Base-by-base conservation (phyloP, 2,113 vertebrate species). In the Hippocampus mohnikei region DNA sequence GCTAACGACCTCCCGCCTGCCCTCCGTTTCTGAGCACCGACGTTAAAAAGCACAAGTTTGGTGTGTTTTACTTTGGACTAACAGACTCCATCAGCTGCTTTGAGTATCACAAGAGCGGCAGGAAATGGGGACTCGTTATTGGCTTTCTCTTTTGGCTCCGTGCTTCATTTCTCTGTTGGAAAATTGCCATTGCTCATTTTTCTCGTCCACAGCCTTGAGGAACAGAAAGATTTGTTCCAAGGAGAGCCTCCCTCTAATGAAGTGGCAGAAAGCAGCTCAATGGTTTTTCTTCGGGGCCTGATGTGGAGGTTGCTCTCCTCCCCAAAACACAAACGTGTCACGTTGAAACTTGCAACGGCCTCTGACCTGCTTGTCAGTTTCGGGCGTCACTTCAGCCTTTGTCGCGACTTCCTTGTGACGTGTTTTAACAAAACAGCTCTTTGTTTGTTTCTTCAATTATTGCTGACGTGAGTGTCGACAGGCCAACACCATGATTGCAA, bases 171-270 rank as follows among this genome's bases (percentile, higher is more conserved):
- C 63, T 46, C 63, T 65, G 13, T 44, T 65, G 63, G 63, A 46
- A 65, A 65, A 65, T 65, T 65, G 62, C 62, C 40, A 64, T 64
- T 64, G 62, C 40, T 64, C 62, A 42, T 64, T 64, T 64, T 44
- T 64, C 61, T 42, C 21, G 7, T 65, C 12, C 63, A 27, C 20
- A 46, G 63, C 42, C 63, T 65, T 65, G 63, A 65, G 41, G 25
- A 42, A 46, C 12, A 16, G 42, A 65, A 27, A 25, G n/a, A 65
- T 65, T 44, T 46, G 42, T 65, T 46, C 63, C 42, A 46, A 65
- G 63, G 27, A 25, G 23, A 27, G 63, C 13, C 63, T 65, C 8
- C 33, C 15, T 65, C 63, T 27, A 65, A 46, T 65, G 41, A 46
- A 46, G 63, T 65, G 63, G 41, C 40, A 65, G 21, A 65, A 65